Percentiles rank a stretch among this genome's conserved stretches.
phyloP scores from a whole-genome alignment of 2,888 invertebrate genomes.

The Chymomyza fuscimana region DNA sequence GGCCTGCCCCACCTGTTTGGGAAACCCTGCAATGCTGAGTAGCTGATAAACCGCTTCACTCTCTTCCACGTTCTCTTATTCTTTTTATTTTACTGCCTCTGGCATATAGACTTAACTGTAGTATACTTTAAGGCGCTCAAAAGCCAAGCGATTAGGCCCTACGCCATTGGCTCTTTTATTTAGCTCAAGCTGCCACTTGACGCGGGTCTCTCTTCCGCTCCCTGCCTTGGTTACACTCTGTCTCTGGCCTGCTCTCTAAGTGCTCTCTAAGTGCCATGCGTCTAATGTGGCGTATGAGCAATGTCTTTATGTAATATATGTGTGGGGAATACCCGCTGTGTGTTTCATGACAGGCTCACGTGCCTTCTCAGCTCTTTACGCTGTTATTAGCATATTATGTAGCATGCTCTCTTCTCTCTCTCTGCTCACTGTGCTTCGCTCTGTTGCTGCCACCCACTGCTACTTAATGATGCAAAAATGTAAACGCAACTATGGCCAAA shows the following conservation, averaged over 20 bases:
- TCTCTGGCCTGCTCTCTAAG: background rate
- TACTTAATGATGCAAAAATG: constrained; percentile 68
- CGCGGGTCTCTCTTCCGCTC: background rate
- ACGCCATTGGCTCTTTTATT: background rate
- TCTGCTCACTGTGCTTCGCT: too few relatives aligned
- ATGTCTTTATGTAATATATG: background rate
- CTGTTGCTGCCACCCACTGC: constrained; percentile 42
- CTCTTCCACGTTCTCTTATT: background rate
- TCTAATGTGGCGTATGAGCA: background rate
- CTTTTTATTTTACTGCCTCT: background rate
- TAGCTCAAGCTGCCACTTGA: constrained; percentile 3
- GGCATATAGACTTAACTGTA: constrained; percentile 2
- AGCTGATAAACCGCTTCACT: background rate
- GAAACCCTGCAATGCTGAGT: too few relatives aligned
- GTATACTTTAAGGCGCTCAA: constrained; percentile 2
- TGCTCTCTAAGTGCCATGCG: background rate
- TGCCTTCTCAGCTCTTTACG: constrained; percentile 18
- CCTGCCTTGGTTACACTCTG: background rate
- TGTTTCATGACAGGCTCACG: background rate
- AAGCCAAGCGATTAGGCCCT: constrained; percentile 2
- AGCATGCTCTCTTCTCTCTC: background rate
- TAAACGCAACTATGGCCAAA: constrained; percentile 39
- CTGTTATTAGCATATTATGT: constrained; percentile 58
- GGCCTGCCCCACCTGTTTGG: too few relatives aligned
- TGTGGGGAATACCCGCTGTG: background rate